Evolutionary conservation across 2,888 invertebrate genomes (phyloP).

Genomic region (Candidula unifasciata): DNA sequence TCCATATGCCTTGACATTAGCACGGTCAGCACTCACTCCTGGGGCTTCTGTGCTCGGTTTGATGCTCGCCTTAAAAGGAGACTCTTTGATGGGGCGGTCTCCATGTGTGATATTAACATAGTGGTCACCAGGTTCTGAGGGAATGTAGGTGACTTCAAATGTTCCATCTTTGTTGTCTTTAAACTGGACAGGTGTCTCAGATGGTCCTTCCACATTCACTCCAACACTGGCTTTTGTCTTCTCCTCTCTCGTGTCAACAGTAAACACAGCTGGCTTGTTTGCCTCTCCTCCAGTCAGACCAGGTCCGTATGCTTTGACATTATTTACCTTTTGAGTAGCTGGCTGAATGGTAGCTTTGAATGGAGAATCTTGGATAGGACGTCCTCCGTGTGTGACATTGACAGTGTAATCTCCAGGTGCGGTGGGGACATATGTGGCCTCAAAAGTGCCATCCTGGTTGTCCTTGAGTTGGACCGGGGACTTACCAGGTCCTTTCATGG

Average conservation of each 20-base stretch:
- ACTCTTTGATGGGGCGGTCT: conserved; percentile 74
- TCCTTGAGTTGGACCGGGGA: conserved; percentile 76
- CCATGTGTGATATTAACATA: conserved; percentile 69
- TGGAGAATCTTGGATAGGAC: conserved; percentile 75
- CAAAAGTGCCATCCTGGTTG: conserved; percentile 65
- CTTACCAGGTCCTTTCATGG: conserved; percentile 77
- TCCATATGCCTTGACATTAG: conserved; percentile 75
- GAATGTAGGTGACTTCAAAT: conserved; percentile 76
- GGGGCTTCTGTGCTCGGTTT: conserved; percentile 75
- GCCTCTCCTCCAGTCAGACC: conserved; percentile 87
- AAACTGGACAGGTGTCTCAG: conserved; percentile 71
- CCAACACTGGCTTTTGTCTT: not conserved
- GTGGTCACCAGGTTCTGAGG: conserved; percentile 70
- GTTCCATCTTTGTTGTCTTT: conserved; percentile 85
- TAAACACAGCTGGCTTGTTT: conserved; percentile 70
- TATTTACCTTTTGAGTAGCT: conserved; percentile 84
- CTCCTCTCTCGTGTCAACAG: conserved; percentile 81
- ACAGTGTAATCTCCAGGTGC: conserved; percentile 76
- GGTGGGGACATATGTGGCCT: conserved; percentile 75
- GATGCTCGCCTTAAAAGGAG: conserved; percentile 56
- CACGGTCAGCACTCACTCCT: conserved; percentile 64
- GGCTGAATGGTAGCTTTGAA: conserved; percentile 74
- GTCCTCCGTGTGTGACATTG: conserved; percentile 76
- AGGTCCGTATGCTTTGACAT: conserved; percentile 90
- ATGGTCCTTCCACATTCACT: conserved; percentile 79